Conservation (phyloP, 2,888 invertebrate species). For the Noctua pronuba region DNA sequence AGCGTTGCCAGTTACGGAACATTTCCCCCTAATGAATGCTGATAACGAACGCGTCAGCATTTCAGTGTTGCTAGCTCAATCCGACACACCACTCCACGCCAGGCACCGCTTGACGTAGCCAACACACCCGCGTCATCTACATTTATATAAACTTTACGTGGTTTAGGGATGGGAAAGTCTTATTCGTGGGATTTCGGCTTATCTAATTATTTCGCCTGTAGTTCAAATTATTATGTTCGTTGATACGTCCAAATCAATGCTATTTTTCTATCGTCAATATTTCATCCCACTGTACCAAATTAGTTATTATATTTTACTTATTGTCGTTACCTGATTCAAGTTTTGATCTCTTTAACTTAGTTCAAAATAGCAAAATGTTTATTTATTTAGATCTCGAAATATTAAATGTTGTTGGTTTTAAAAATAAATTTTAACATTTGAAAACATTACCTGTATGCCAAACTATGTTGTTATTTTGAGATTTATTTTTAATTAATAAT, state of each 20-base stretch:
- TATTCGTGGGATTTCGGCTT: constrained; percentile 78
- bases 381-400: constrained; percentile 80
- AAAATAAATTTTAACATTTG: constrained; percentile 75
- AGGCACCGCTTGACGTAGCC: constrained; percentile 31
- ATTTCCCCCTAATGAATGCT: constrained; percentile 65
- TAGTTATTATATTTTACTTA: constrained; percentile 63
- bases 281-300: constrained; percentile 69
- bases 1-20: constrained; percentile 63
- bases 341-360: constrained; percentile 89
- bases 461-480: constrained; percentile 86
- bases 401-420: constrained; percentile 75
- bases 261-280: constrained; percentile 54
- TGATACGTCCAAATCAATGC: constrained; percentile 51
- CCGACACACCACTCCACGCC: constrained; percentile 35
- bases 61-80: constrained; percentile 52
- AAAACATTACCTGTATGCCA: constrained; percentile 79
- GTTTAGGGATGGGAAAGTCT: constrained; percentile 77
- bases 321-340: constrained; percentile 88
- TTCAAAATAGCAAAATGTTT: constrained; percentile 79
- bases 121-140: constrained; percentile 47
- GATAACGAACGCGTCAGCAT: constrained; percentile 62
- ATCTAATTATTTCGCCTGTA: constrained; percentile 67
- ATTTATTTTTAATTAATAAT: constrained; percentile 78
- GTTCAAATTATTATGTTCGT: constrained; percentile 63
- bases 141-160: constrained; percentile 33